Conservation (phyloP, 2,888 invertebrate genomes). For the Trichacis sp. region DNA sequence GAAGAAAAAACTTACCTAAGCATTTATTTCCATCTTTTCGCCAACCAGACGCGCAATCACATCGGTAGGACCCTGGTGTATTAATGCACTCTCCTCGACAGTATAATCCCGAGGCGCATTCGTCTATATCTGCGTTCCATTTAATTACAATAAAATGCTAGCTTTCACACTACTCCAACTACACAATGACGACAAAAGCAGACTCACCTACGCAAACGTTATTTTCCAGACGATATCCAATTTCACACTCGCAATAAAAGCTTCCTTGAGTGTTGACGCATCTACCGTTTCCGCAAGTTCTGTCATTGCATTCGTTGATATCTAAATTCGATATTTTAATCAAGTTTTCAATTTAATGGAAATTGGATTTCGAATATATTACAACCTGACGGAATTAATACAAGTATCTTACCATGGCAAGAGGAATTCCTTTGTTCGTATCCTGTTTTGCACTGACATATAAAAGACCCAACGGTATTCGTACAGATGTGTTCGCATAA, state of each 20-base stretch:
- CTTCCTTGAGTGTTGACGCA: slow-evolving; percentile 63
- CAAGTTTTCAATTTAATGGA: slow-evolving; percentile 7
- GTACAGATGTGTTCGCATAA: slow-evolving; percentile 69
- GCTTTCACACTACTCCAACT: slow-evolving; percentile 8
- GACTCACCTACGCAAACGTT: slow-evolving; percentile 60
- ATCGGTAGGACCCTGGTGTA: slow-evolving; percentile 59
- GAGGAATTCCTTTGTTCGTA: slow-evolving; percentile 49
- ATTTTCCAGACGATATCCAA: slow-evolving; percentile 54
- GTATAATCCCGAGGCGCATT: slow-evolving; percentile 53
- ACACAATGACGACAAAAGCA: slow-evolving; percentile 10
- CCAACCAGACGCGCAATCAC: slow-evolving; percentile 58
- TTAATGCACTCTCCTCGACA: slow-evolving; percentile 62
- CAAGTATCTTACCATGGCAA: slow-evolving; percentile 51
- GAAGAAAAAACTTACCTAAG: slow-evolving; percentile 55
- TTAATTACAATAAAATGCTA: slow-evolving; percentile 26
- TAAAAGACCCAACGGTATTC: slow-evolving; percentile 69
- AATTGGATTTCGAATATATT: not conserved
- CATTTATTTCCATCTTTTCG: slow-evolving; percentile 49
- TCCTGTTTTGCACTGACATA: slow-evolving; percentile 61
- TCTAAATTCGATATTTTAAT: slow-evolving; percentile 47
- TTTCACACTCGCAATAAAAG: slow-evolving; percentile 60
- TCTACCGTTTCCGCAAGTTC: slow-evolving; percentile 52
- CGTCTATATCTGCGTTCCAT: slow-evolving; percentile 57
- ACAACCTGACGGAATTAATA: not conserved
- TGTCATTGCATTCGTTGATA: slow-evolving; percentile 60